Conservation (phyloP, 2,888 invertebrate species). For the Lampropteryx suffumata region DNA sequence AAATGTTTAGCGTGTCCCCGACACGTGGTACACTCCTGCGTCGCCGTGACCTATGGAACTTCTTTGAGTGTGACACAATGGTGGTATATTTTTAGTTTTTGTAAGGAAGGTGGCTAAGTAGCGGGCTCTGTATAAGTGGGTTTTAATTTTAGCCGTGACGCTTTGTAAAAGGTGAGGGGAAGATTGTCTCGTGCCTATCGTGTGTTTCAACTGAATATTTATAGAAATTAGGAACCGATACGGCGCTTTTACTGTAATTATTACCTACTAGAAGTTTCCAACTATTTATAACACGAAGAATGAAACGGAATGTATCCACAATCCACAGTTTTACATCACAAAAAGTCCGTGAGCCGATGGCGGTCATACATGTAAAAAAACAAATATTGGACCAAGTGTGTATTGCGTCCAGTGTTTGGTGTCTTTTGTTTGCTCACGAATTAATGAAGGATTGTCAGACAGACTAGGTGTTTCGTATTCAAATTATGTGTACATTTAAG, state of each 20-base stretch:
- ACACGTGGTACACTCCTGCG: constrained; percentile 77
- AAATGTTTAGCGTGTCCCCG: constrained; percentile 81
- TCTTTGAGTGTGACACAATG: constrained; percentile 80
- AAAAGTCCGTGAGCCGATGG: constrained; percentile 70
- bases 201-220: constrained; percentile 64
- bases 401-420: constrained; percentile 71
- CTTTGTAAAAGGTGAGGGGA: constrained; percentile 72
- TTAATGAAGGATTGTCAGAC: constrained; percentile 76
- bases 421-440: constrained; percentile 69
- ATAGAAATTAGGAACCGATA: constrained; percentile 35
- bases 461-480: constrained; percentile 52
- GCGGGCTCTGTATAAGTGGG: constrained; percentile 79
- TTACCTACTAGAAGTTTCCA: constrained; percentile 43
- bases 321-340: constrained; percentile 73
- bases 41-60: constrained; percentile 80
- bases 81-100: constrained; percentile 79
- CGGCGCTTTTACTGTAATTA: constrained; percentile 25
- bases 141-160: constrained; percentile 81
- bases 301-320: constrained; percentile 60
- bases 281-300: constrained; percentile 52
- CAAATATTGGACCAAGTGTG: constrained; percentile 80
- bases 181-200: constrained; percentile 72
- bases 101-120: constrained; percentile 81
- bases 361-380: constrained; percentile 76
- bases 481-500: constrained; percentile 49